These are phyloP conservation scores for Chionis minor DNA, from an alignment of 2,113 vertebrate species.

Conservation along the genomic window DNA sequence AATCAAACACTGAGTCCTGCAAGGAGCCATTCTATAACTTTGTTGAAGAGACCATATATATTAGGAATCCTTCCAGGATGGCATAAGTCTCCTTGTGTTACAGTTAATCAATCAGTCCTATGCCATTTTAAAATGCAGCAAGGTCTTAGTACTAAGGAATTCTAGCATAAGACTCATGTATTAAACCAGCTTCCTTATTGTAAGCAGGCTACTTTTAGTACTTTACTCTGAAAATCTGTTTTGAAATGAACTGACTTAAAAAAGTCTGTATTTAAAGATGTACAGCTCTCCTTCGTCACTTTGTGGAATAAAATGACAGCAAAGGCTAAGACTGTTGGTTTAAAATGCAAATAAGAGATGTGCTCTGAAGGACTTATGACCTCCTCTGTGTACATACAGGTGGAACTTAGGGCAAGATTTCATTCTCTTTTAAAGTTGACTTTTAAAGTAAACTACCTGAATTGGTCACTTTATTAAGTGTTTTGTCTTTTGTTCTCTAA, in stretches of 20 bases:
- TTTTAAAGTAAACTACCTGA: background rate
- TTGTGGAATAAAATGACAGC: constrained; percentile 16
- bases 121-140: background rate
- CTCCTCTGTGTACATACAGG: background rate
- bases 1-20: background rate
- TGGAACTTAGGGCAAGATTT: background rate
- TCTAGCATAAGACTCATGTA: background rate
- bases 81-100: background rate
- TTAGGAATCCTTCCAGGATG: background rate
- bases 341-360: constrained; percentile 50
- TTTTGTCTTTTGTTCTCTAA: background rate
- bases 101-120: background rate
- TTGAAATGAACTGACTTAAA: background rate
- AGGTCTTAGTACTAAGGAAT: background rate
- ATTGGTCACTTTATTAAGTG: background rate
- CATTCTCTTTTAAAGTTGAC: background rate
- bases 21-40: background rate
- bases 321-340: constrained; percentile 15
- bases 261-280: background rate
- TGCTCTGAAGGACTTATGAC: background rate
- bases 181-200: background rate
- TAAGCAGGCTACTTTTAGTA: background rate
- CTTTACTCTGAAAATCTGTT: background rate
- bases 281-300: background rate
- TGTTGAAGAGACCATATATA: background rate